Conservation (phyloP, 2,888 invertebrate species). For the Mythimna ferrago region DNA sequence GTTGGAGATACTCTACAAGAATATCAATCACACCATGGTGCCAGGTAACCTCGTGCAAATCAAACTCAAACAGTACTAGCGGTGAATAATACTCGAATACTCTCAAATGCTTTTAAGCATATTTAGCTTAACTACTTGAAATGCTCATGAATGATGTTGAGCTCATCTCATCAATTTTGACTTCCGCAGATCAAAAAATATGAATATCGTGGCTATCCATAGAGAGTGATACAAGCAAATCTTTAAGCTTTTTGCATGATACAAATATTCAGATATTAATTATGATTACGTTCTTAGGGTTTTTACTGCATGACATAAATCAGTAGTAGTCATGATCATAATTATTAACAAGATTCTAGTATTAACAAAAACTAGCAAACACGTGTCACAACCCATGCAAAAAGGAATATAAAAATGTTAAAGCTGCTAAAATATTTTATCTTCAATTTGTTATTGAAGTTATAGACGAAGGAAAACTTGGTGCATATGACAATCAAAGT, state of each 20-base stretch:
- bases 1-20: conserved; percentile 65
- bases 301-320: conserved; percentile 30
- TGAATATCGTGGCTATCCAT: conserved; percentile 83
- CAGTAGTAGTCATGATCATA: conserved; percentile 21
- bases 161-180: conserved; percentile 44
- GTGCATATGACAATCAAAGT: conserved; percentile 40
- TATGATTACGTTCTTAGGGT: conserved; percentile 14
- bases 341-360: conserved; percentile 25
- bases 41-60: conserved; percentile 76
- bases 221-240: conserved; percentile 62
- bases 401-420: conserved; percentile 7
- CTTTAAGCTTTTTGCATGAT: conserved; percentile 47
- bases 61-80: conserved; percentile 77
- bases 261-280: conserved; percentile 21
- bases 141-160: conserved; percentile 66
- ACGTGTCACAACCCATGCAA: conserved; percentile 42
- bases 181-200: conserved; percentile 83
- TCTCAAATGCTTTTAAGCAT: conserved; percentile 65
- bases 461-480: conserved; percentile 7
- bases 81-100: conserved; percentile 66
- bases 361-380: conserved; percentile 32
- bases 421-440: conserved; percentile 18
- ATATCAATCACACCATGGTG: conserved; percentile 64
- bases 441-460: conserved; percentile 33
- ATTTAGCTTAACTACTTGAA: conserved; percentile 72